Evolutionary conservation across 2,888 invertebrate species (phyloP).

Genomic region (Sepioteuthis lessoniana): DNA sequence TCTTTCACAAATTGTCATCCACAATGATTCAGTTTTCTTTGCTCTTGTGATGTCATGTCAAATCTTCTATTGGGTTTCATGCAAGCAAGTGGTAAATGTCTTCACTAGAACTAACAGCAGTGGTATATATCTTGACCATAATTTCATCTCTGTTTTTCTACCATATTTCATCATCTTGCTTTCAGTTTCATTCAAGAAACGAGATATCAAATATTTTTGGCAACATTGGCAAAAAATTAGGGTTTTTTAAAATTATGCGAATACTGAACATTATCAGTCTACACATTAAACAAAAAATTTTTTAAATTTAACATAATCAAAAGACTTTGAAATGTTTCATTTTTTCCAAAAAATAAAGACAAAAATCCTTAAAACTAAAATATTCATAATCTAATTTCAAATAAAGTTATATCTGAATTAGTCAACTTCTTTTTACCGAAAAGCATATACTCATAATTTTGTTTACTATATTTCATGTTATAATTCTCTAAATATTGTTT

Average conservation of each 20-base stretch:
- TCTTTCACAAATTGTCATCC: slow-evolving; percentile 10
- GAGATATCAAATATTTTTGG: background rate
- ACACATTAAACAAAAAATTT: background rate
- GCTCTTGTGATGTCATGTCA: slow-evolving; percentile 33
- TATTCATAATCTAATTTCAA: too few species aligned
- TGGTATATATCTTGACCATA: slow-evolving; percentile 9
- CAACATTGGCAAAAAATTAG: background rate
- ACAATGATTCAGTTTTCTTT: background rate
- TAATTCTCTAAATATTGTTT: too few species aligned
- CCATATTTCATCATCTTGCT: slow-evolving; percentile 1
- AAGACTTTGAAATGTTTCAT: background rate
- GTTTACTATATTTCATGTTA: background rate
- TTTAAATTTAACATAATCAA: background rate
- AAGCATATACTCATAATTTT: background rate
- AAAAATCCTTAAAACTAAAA: too few species aligned
- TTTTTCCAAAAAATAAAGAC: too few species aligned
- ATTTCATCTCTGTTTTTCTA: background rate
- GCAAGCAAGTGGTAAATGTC: background rate
- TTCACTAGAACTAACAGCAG: slow-evolving; percentile 1
- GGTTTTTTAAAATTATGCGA: background rate
- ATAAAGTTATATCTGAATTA: background rate
- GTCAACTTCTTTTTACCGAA: background rate
- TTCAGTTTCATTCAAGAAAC: slow-evolving; percentile 9
- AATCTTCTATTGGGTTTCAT: background rate
- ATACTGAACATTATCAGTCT: background rate